A percentile compares a stretch with the other conserved stretches of the same genome.
Evolutionary conservation across 2,113 vertebrate genomes (phyloP).

Genomic region (Entomyzon cyanotis): DNA sequence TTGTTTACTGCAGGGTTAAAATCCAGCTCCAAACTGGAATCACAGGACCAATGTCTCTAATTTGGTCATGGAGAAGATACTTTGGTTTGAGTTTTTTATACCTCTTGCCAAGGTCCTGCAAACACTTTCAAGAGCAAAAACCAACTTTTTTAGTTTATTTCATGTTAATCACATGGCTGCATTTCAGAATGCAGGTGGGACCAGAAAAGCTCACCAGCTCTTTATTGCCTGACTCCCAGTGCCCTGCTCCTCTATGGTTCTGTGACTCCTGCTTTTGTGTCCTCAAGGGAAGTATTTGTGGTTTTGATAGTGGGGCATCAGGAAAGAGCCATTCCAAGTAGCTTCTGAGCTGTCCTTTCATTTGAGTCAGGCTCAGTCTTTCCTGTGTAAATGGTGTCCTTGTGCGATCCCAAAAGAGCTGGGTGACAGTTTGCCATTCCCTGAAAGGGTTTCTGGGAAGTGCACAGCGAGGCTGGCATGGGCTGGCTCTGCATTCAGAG

Average conservation of each 20-base stretch:
- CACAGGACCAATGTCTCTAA: neutral
- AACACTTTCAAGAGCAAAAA: neutral
- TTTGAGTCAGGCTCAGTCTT: neutral
- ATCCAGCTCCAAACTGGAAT: neutral
- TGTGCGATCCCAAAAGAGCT: accelerated
- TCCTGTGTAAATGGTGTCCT: neutral
- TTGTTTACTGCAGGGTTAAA: neutral
- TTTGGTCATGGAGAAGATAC: neutral
- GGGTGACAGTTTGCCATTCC: neutral
- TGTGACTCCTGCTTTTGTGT: neutral
- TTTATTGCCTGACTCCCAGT: neutral
- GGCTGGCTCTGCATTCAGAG: neutral
- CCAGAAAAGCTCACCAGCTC: neutral
- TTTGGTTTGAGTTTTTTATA: neutral
- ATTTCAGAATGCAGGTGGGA: neutral
- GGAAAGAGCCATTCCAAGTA: neutral
- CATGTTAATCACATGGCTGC: neutral
- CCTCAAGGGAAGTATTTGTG: accelerated
- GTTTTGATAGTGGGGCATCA: neutral
- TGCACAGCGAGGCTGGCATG: neutral
- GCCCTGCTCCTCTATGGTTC: too few relatives aligned
- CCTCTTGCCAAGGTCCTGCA: neutral
- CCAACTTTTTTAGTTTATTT: neutral
- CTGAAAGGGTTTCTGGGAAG: neutral
- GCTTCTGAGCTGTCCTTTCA: neutral